These are phyloP conservation scores for Erythrolamprus reginae DNA, from an alignment of 2,113 vertebrate species.

Conservation along the genomic window DNA sequence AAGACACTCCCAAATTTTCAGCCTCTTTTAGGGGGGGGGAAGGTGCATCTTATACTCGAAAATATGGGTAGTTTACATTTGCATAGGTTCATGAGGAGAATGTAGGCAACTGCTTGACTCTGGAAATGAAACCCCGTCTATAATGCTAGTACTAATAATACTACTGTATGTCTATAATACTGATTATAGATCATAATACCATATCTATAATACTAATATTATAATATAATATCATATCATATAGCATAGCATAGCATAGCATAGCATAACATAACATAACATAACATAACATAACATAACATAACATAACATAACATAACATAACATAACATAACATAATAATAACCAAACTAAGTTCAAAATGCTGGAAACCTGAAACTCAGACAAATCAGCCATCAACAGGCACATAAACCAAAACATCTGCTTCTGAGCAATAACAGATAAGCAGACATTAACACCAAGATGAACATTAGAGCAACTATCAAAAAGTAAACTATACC, in stretches of 20 bases:
- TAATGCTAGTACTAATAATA: background rate
- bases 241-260: no score
- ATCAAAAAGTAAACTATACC: background rate
- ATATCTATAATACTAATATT: no score
- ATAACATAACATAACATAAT: no score
- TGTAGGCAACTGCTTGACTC: background rate
- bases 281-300: no score
- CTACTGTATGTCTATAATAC: background rate
- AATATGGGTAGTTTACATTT: background rate
- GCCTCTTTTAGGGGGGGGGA: no score
- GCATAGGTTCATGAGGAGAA: background rate
- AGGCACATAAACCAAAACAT: background rate
- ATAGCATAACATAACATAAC: no score
- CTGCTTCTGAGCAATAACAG: background rate
- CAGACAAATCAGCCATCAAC: background rate
- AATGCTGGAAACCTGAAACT: background rate
- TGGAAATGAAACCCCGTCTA: background rate
- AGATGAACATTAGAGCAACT: background rate
- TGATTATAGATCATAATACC: no score
- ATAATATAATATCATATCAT: background rate
- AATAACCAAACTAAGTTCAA: background rate
- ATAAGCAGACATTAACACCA: background rate
- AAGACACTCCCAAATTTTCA: no score
- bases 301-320: no score
- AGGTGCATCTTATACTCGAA: no score